Conservation (phyloP, 2,113 vertebrate species). For the Hemicordylus capensis region DNA sequence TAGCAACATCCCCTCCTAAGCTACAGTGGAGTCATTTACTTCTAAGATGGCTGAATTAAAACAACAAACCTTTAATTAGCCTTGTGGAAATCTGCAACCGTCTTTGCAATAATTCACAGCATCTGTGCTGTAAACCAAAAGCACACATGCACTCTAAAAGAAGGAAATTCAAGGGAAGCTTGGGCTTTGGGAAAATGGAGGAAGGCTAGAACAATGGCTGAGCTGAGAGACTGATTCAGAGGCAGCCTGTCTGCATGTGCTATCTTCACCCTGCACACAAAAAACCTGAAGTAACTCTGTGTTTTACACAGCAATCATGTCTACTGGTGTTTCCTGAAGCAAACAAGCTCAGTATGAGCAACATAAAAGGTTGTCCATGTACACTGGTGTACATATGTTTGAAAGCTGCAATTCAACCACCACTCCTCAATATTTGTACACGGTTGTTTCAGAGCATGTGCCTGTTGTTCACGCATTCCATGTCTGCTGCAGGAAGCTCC, state of each 20-base stretch:
- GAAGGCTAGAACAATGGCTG: not conserved
- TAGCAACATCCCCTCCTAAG: constrained; percentile 42
- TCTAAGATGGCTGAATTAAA: constrained; percentile 19
- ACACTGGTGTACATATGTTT: not conserved
- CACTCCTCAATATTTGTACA: not conserved
- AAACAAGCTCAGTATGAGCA: not conserved
- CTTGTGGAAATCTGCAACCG: not conserved
- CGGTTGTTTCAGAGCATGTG: not conserved
- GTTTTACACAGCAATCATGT: not conserved
- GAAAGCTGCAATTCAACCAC: not conserved
- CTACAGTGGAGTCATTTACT: not conserved
- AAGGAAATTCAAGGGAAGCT: not conserved
- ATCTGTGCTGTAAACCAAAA: constrained; percentile 17
- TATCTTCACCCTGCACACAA: not conserved
- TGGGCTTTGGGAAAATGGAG: constrained; percentile 6
- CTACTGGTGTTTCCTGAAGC: not conserved
- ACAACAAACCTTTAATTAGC: constrained; percentile 40
- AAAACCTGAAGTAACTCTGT: not conserved
- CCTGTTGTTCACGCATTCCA: constrained; percentile 4
- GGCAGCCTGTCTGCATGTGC: not conserved
- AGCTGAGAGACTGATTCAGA: constrained; percentile 10
- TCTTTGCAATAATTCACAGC: constrained; percentile 31
- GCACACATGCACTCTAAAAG: fast-evolving
- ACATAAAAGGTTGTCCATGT: not conserved
- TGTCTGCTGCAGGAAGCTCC: not conserved